Conservation (phyloP, 2,113 vertebrate species). For the Cyprinodon variegatus region DNA sequence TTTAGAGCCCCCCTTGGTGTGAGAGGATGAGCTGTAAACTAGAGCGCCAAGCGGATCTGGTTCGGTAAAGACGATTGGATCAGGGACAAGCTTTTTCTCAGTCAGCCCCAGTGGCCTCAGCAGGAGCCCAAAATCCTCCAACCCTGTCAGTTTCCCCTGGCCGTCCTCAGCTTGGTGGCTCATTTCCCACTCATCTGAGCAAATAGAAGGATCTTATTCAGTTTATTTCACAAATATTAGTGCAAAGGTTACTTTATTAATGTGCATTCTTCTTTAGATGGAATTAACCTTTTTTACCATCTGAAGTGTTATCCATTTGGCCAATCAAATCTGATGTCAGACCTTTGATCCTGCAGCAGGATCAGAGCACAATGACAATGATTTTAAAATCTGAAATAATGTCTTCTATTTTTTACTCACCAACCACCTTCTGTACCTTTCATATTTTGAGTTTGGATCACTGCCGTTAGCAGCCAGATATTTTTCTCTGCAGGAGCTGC, state of each 20-base stretch:
- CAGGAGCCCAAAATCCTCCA: slow-evolving; percentile 81
- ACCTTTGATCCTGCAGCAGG: slow-evolving; percentile 72
- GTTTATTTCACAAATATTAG: neutral
- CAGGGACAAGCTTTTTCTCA: slow-evolving; percentile 81
- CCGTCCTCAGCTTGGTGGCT: slow-evolving; percentile 70
- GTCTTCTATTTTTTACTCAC: neutral
- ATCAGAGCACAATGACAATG: slow-evolving; percentile 5
- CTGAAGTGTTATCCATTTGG: slow-evolving; percentile 79
- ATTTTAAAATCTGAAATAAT: neutral
- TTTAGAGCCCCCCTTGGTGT: slow-evolving; percentile 57
- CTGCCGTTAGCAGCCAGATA: slow-evolving; percentile 76
- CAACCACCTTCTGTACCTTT: slow-evolving; percentile 62
- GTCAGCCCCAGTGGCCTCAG: slow-evolving; percentile 80
- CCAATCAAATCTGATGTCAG: slow-evolving; percentile 82
- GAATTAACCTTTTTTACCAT: slow-evolving; percentile 69
- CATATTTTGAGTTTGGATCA: slow-evolving; percentile 65
- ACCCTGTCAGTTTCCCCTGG: slow-evolving; percentile 77
- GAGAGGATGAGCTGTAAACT: slow-evolving; percentile 56
- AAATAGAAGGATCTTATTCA: slow-evolving; percentile 16
- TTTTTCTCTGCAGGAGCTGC: slow-evolving; percentile 80
- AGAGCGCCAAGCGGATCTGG: slow-evolving; percentile 81
- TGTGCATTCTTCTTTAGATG: neutral
- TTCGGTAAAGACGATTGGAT: slow-evolving; percentile 80
- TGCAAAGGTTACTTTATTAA: neutral
- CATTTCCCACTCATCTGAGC: slow-evolving; percentile 82